Evolutionary conservation across 2,113 vertebrate genomes (phyloP), one percentile per base, ranked within the genome.

Genomic region (Larimichthys polyactis): DNA sequence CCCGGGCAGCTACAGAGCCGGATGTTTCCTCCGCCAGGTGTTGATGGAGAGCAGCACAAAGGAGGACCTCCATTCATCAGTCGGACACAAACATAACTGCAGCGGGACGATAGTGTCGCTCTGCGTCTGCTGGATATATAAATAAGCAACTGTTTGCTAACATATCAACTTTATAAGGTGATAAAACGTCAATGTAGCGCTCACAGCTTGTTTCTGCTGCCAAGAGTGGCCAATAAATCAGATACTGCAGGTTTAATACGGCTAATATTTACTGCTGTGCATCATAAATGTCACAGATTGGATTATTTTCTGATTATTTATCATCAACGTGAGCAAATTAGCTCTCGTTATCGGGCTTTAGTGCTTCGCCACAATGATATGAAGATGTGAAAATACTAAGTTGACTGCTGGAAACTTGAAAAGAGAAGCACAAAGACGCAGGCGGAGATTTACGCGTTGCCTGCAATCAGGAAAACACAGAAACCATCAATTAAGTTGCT

Each of bases 401-500:
- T 32, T 16, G 51, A 55, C 62, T 15, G 49, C 8, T 27, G 60
- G 19, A 58, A 77, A 67, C 43, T 54, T 70, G 62, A 17, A 46
- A 63, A 64, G 55, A 4, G 12, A 24, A 16, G 49, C 19, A 22
- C 49, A n/a, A 0, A 17, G 44, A 36, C 51, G 4, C 11, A 8
- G 75, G 65, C 20, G 20, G 64, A 59, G 54, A 15, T 36, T 49
- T 12, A 49, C 24, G 14, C 64, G 3, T 48, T 2, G 20, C 43
- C 75, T 49, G 76, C 76, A 71, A 65, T 64, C 72, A 69, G 29
- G 29, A n/a, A 59, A 27, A 40, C 36, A 29, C 48, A 29, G n/a
- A 70, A 36, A 69, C 49, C 75, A 46, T 24, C 64, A 54, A 64
- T 82, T 78, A 54, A 51, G 52, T 14, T 48, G 20, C 44, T 69